phyloP scores from a whole-genome alignment of 2,888 invertebrate species.

The Odontocolon sp. region DNA sequence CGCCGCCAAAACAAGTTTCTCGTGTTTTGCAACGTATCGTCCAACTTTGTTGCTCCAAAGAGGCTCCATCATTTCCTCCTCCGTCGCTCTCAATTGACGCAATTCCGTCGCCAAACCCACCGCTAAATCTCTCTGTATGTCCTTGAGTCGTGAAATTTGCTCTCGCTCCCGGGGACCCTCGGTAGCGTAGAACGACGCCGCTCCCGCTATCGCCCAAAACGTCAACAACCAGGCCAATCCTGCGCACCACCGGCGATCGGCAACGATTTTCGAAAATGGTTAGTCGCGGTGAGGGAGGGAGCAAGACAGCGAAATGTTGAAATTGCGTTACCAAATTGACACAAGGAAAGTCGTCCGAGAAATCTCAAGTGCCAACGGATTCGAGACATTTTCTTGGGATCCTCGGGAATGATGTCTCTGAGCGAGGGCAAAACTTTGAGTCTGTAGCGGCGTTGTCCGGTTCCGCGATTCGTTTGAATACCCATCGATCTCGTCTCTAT shows the following conservation, averaged over 20 bases:
- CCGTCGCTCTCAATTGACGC: constrained; percentile 82
- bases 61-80: constrained; percentile 80
- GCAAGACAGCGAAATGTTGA: no score
- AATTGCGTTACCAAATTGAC: constrained; percentile 74
- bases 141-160: constrained; percentile 82
- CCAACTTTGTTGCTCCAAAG: constrained; percentile 85
- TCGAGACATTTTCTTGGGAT: constrained; percentile 67
- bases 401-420: constrained; percentile 73
- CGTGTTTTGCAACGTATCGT: constrained; percentile 83
- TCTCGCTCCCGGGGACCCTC: constrained; percentile 85
- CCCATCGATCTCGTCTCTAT: constrained; percentile 71
- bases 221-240: constrained; percentile 84
- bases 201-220: constrained; percentile 85
- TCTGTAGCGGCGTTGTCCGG: constrained; percentile 82
- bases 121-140: constrained; percentile 84
- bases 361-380: constrained; percentile 74
- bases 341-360: constrained; percentile 74
- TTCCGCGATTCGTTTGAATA: constrained; percentile 81
- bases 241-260: no score
- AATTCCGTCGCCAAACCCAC: constrained; percentile 86
- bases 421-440: constrained; percentile 83
- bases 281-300: no score
- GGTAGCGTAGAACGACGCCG: constrained; percentile 85
- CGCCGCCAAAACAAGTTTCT: constrained; percentile 83
- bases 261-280: background rate